Evolutionary conservation across 2,113 vertebrate species (phyloP).

Genomic region (Tetrax tetrax): DNA sequence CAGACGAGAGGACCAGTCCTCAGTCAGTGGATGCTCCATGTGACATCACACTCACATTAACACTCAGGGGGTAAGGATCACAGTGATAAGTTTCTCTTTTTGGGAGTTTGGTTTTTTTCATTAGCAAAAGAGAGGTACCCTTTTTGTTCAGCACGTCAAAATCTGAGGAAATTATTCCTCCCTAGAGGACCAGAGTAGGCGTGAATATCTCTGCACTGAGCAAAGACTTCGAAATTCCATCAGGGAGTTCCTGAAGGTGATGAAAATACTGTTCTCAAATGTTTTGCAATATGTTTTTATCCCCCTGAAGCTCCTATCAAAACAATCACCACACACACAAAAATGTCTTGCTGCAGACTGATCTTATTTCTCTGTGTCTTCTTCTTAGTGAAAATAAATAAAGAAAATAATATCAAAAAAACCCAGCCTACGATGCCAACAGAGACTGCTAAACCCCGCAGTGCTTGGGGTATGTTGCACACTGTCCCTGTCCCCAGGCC

Average conservation of each 20-base stretch:
- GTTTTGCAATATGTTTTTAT: not conserved
- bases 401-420: not conserved
- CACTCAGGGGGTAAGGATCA: not conserved
- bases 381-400: not conserved
- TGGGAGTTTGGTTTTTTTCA: rapidly evolving
- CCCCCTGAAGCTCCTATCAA: not conserved
- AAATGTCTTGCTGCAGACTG: not conserved
- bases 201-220: not conserved
- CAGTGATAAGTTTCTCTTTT: not conserved
- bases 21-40: not conserved
- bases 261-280: not conserved
- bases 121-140: not conserved
- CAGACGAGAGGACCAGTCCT: not conserved
- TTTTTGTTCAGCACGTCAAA: not conserved
- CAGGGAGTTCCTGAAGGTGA: not conserved
- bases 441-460: not conserved
- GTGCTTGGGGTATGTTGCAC: not conserved
- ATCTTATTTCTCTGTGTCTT: not conserved
- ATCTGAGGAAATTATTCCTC: not conserved
- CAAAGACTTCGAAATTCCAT: not conserved
- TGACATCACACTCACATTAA: not conserved
- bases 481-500: not conserved
- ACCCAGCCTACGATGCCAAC: not conserved
- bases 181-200: not conserved
- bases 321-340: not conserved